Conservation (phyloP, 2,797 vertebrate genomes). For the Numenius phaeopus region DNA sequence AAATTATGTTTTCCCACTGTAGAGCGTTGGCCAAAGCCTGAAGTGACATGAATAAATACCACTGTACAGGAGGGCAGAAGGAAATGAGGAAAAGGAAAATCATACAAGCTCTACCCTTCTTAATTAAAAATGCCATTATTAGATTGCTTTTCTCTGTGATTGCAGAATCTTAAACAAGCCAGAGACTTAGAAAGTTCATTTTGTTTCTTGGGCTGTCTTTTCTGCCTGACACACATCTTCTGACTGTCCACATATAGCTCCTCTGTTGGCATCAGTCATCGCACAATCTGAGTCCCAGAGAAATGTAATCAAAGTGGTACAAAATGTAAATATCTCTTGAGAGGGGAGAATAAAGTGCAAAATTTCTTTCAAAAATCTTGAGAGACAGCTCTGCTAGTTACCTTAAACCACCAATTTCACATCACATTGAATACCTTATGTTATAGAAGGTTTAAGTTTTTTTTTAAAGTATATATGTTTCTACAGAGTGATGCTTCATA, state of each 20-base stretch:
- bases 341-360: neutral
- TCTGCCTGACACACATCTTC: slow-evolving; percentile 20
- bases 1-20: neutral
- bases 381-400: neutral
- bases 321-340: neutral
- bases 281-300: neutral
- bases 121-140: neutral
- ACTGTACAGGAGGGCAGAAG: neutral
- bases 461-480: neutral
- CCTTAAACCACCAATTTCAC: neutral
- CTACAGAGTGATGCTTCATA: neutral
- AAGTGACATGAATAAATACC: neutral
- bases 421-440: neutral
- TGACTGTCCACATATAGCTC: neutral
- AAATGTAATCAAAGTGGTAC: neutral
- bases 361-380: neutral
- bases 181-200: neutral
- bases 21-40: neutral
- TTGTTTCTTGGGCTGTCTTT: neutral
- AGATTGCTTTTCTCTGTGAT: neutral
- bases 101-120: neutral
- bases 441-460: neutral
- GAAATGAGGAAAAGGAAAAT: neutral
- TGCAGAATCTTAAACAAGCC: neutral
- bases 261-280: neutral